Conservation (phyloP, 2,113 vertebrate species). For the Toxotes chatareus region DNA sequence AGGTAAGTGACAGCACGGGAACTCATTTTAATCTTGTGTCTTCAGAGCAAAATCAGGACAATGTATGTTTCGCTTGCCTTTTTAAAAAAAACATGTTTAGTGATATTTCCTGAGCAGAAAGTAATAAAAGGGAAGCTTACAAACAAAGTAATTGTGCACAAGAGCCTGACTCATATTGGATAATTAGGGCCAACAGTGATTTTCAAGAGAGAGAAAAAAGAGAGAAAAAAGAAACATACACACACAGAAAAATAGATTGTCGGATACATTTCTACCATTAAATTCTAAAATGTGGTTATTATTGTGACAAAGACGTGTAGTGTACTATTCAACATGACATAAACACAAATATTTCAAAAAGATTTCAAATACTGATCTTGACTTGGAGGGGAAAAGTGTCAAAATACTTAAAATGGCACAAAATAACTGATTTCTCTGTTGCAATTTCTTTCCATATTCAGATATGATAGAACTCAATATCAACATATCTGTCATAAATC, state of each 20-base stretch:
- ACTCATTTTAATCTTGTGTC: conserved; percentile 37
- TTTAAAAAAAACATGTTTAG: not conserved
- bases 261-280: not conserved
- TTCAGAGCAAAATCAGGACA: conserved; percentile 28
- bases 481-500: not conserved
- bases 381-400: not conserved
- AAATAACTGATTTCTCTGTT: not conserved
- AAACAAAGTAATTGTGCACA: not conserved
- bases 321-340: not conserved
- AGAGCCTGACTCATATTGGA: not conserved
- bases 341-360: not conserved
- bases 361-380: not conserved
- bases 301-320: not conserved
- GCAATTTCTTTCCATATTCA: not conserved
- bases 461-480: not conserved
- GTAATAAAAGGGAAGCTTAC: not conserved
- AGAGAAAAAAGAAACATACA: too few species aligned
- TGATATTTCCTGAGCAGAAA: conserved; percentile 3
- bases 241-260: not conserved
- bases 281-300: not conserved
- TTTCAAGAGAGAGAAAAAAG: too few species aligned
- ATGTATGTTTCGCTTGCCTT: not conserved
- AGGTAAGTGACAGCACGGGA: conserved; percentile 30
- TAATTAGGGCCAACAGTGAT: too few species aligned
- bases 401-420: not conserved